Evolutionary conservation across 1,140 invertebrate genomes (phyloP).

Genomic region (Patella vulgata): DNA sequence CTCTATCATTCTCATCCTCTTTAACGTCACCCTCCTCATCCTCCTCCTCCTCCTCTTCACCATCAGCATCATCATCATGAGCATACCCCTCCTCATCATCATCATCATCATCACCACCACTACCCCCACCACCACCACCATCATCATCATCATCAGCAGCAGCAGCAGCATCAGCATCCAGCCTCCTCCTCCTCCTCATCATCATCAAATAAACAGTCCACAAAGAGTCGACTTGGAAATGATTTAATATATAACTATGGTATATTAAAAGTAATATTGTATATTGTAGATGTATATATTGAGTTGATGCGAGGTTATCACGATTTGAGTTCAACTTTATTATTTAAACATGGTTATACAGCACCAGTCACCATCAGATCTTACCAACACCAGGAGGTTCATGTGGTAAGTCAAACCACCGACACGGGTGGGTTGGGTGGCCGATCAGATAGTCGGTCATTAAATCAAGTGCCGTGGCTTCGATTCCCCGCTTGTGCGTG

Average conservation of each 20-base stretch:
- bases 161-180: not conserved
- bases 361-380: constrained; percentile 17
- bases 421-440: too few species aligned
- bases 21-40: not conserved
- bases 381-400: constrained; percentile 24
- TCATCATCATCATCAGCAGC: constrained; percentile 28
- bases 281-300: constrained; percentile 16
- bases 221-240: too few species aligned
- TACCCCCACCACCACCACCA: constrained; percentile 33
- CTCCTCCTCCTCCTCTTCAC: not conserved
- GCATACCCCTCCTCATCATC: constrained; percentile 6
- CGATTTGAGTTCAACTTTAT: constrained; percentile 22
- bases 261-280: not conserved
- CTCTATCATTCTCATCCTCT: not conserved
- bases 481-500: too few species aligned
- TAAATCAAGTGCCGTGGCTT: too few species aligned
- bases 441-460: too few species aligned
- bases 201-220: not conserved
- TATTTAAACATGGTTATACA: constrained; percentile 4
- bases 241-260: too few species aligned
- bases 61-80: not conserved
- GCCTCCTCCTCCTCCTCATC: not conserved
- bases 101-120: constrained; percentile 31
- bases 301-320: constrained; percentile 30
- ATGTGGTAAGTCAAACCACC: constrained; percentile 37